Evolutionary conservation across 2,113 vertebrate genomes (phyloP).

Genomic region (Strix aluco): DNA sequence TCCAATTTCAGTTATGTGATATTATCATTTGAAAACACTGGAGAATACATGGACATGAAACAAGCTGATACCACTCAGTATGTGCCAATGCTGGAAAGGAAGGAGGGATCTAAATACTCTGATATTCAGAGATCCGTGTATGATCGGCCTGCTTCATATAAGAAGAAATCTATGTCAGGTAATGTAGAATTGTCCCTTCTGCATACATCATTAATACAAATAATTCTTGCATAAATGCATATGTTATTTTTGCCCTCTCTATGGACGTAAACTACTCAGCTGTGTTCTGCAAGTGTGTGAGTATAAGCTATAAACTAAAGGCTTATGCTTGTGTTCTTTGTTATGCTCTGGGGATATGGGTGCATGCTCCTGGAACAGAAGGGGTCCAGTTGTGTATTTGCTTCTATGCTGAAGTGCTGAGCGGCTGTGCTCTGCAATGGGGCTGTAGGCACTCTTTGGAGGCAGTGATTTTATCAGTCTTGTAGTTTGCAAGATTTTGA

Average conservation of each 20-base stretch:
- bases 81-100: slow-evolving; percentile 96
- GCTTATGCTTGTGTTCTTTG: not conserved
- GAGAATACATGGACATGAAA: slow-evolving; percentile 99
- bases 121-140: slow-evolving; percentile 90
- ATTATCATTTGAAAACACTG: slow-evolving; percentile 94
- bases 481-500: not conserved
- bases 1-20: slow-evolving; percentile 89
- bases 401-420: fast-evolving
- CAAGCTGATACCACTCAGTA: slow-evolving; percentile 94
- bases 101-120: slow-evolving; percentile 88
- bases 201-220: not conserved
- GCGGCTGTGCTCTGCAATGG: fast-evolving
- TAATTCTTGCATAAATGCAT: not conserved
- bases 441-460: not conserved
- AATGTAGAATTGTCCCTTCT: not conserved
- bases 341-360: not conserved
- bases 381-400: not conserved
- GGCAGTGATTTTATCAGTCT: not conserved
- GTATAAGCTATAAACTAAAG: not conserved
- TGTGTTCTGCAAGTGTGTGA: not conserved
- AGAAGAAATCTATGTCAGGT: slow-evolving; percentile 86
- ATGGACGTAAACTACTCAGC: not conserved
- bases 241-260: not conserved
- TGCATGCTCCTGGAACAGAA: not conserved
- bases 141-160: slow-evolving; percentile 91